Base-by-base conservation (phyloP, 2,797 vertebrate genomes). In the Cetoscarus ocellatus region DNA sequence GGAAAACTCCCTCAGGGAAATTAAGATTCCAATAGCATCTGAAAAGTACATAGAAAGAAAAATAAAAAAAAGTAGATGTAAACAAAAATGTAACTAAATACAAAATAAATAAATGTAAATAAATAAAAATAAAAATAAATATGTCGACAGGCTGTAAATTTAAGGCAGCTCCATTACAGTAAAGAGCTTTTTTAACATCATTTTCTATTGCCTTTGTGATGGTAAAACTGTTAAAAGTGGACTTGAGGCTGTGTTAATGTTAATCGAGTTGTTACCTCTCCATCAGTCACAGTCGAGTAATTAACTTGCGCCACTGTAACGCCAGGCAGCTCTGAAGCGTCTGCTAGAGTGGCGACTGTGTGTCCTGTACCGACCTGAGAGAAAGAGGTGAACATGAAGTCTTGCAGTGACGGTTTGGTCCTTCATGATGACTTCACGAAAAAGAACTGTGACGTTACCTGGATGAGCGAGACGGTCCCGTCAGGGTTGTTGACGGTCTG, bases 401-500 rank as follows among this genome's bases (percentile, higher is more conserved):
- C 3, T 5, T 3, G 27, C 6, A 10, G 1, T 45, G 17, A 13
- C 1, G 0, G 7, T 14, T 3, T 38, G 15, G 18, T 8, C 15
- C 7, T 0, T 0, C 40, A 3, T 18, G 7, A 3, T 18, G 7
- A 36, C 5, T 10, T 0, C 8, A 6, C 18, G 8, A 10, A 5
- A 27, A 1, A 3, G 40, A 42, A 19, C 14, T 11, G 7, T 27
- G 27, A 2, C 27, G 4, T 1, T 77, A 98, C 98, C 96, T 99
- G 98, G 90, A 99, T 99, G 66, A 99, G 97, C 0, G 98, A 99
- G 17, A 99, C 98, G 0, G 98, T 99, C 89, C 98, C 98, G 0
- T 99, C 98, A 0, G 98, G 98, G 85, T 99, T 99, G 90, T 97
- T 99, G 92, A 99, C 95, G 56, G 98, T 99, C 86, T 99, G 98